Evolutionary conservation across 2,113 vertebrate species (phyloP).

Genomic region (Oreochromis aureus): DNA sequence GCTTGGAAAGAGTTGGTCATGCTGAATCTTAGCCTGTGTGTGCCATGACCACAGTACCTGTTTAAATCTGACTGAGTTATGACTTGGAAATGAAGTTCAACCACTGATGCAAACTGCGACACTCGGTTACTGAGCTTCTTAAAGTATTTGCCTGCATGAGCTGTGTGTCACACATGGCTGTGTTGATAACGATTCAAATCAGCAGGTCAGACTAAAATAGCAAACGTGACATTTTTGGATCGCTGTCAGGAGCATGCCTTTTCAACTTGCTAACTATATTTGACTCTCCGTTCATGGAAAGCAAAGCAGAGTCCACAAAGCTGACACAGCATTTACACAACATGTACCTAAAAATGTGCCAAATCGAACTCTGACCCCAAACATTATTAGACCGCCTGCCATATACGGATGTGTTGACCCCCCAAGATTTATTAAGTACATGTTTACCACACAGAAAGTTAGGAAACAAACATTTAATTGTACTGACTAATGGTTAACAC

Average conservation of each 20-base stretch:
- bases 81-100: not conserved
- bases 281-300: not conserved
- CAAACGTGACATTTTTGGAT: not conserved
- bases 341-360: not conserved
- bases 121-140: not conserved
- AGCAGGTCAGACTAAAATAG: not conserved
- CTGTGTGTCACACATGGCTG: not conserved
- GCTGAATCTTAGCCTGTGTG: not conserved
- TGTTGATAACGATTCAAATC: not conserved
- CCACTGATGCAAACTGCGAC: not conserved
- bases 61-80: not conserved
- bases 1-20: not conserved
- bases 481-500: rapidly evolving
- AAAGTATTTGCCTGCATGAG: not conserved
- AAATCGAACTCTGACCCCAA: not conserved
- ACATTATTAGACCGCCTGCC: not conserved
- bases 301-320: not conserved
- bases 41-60: not conserved
- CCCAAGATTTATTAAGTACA: not conserved
- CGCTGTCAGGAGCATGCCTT: not conserved
- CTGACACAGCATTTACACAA: not conserved
- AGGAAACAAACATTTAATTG: not conserved
- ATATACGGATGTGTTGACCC: rapidly evolving
- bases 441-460: not conserved
- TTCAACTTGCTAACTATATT: not conserved